A percentile compares a stretch with the other conserved stretches of the same genome.
Evolutionary conservation across 2,113 vertebrate genomes (phyloP).

Genomic region (Hypomesus transpacificus): DNA sequence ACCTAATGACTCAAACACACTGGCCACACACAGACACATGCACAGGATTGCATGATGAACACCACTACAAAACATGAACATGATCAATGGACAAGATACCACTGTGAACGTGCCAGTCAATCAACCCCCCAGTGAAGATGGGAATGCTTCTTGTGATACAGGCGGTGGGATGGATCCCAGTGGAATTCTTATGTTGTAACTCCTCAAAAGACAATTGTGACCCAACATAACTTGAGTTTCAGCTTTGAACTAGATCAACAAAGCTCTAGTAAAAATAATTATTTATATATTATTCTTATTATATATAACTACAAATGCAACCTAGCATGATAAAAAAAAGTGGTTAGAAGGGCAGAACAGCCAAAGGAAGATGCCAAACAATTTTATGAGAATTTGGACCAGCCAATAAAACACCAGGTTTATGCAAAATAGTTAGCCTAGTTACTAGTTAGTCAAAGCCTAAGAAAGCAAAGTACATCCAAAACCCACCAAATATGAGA

Average conservation of each 20-base stretch:
- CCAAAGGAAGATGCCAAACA: neutral
- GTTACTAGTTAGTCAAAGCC: slow-evolving; percentile 14
- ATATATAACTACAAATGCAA: no score
- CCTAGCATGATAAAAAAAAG: no score
- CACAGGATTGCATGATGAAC: no score
- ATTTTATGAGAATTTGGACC: neutral
- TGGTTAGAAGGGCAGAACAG: neutral
- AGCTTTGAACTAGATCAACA: no score
- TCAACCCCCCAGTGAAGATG: neutral
- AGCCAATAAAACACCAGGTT: neutral
- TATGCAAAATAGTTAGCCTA: neutral
- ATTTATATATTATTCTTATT: no score
- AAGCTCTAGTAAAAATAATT: no score
- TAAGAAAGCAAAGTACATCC: neutral
- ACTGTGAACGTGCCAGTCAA: no score
- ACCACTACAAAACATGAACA: no score
- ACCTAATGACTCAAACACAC: neutral
- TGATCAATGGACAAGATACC: no score
- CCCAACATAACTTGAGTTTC: no score
- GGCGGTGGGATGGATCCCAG: neutral
- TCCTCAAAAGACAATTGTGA: no score
- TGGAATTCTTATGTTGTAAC: no score
- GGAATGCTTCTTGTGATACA: neutral
- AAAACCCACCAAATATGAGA: neutral
- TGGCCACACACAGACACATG: neutral